Percentiles rank a stretch among this genome's conserved stretches.
phyloP scores from a whole-genome alignment of 2,888 invertebrate species.

The Darwinula stevensoni region DNA sequence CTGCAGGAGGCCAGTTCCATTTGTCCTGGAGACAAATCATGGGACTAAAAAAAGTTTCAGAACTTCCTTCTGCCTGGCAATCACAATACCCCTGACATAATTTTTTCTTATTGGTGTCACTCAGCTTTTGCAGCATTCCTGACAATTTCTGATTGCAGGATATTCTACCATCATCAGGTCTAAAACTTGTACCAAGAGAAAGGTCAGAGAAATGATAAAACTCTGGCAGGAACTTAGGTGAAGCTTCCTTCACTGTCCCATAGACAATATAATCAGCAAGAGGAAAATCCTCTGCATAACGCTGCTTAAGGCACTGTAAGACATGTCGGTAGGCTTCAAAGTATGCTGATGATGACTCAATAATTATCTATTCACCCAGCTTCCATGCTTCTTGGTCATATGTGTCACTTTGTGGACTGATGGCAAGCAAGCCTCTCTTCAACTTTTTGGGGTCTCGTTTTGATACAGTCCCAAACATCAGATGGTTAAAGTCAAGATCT shows the following conservation, averaged over 20 bases:
- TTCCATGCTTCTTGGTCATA: slow-evolving; percentile 8
- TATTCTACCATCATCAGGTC: no score
- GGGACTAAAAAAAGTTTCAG: no score
- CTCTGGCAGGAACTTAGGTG: slow-evolving; percentile 17
- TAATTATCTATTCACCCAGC: slow-evolving; percentile 20
- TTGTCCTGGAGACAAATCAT: background rate
- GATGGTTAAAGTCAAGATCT: slow-evolving; percentile 29
- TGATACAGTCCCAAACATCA: slow-evolving; percentile 35
- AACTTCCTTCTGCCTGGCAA: no score
- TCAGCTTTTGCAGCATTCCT: no score
- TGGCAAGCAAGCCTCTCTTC: slow-evolving; percentile 24
- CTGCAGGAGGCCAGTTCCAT: slow-evolving; percentile 7
- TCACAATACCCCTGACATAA: no score
- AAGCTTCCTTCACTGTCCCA: slow-evolving; percentile 13
- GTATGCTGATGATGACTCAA: slow-evolving; percentile 47
- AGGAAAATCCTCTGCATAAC: slow-evolving; percentile 26
- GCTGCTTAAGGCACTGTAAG: slow-evolving; percentile 28
- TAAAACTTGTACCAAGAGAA: background rate
- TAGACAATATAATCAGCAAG: slow-evolving; percentile 35
- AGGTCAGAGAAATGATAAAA: background rate
- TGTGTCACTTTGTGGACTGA: slow-evolving; percentile 9
- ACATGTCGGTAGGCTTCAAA: slow-evolving; percentile 54
- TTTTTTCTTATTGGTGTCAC: no score
- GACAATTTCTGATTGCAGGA: no score
- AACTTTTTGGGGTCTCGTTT: slow-evolving; percentile 24